Evolutionary conservation across 2,888 invertebrate genomes (phyloP).

Genomic region (Chaitophorus viminalis): DNA sequence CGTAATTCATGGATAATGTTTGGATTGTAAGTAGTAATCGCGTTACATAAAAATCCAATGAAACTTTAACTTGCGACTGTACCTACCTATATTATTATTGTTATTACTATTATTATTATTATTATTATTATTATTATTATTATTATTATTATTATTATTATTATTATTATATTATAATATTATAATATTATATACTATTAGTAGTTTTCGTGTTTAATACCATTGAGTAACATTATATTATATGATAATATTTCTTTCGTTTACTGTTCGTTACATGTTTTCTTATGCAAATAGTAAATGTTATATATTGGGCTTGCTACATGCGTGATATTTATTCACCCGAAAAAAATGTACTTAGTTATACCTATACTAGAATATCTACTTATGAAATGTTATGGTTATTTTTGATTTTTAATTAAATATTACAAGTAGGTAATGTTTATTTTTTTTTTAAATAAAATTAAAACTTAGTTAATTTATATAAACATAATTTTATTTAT

Average conservation of each 20-base stretch:
- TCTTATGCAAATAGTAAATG: not conserved
- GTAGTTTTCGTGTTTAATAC: not conserved
- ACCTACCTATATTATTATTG: not conserved
- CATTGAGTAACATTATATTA: not conserved
- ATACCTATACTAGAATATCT: too few species aligned
- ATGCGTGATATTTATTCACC: too few species aligned
- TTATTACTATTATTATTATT: not conserved
- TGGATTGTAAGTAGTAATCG: conserved; percentile 33
- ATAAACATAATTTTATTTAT: too few species aligned
- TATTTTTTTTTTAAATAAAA: not conserved
- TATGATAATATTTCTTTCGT: not conserved
- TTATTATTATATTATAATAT: not conserved
- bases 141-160: not conserved
- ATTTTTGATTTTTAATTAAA: too few species aligned
- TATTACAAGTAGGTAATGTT: too few species aligned
- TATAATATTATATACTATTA: not conserved
- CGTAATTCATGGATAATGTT: conserved; percentile 44
- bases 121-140: not conserved
- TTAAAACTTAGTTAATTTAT: not conserved
- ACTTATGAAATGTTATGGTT: too few species aligned
- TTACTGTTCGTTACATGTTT: not conserved
- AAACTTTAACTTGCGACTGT: not conserved
- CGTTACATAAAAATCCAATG: not conserved
- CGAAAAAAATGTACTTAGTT: too few species aligned
- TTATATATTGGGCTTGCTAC: not conserved